Evolutionary conservation across 2,113 vertebrate species (phyloP), one percentile per base, ranked within the genome.

Genomic region (Chunga burmeisteri): DNA sequence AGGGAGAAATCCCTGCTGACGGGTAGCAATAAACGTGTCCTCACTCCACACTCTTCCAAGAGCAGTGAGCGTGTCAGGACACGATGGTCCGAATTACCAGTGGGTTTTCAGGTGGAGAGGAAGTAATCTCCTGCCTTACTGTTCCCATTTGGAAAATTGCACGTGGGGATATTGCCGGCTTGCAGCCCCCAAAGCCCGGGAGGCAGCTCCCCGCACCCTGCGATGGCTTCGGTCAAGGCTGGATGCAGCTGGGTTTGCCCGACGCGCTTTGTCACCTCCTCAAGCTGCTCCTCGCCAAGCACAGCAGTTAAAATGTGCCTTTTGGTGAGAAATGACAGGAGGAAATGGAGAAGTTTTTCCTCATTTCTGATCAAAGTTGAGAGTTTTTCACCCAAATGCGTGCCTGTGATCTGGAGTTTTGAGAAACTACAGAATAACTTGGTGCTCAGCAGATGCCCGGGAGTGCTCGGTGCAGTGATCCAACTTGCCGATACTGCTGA

Each of bases 21-120:
- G 29, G 21, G 34, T 20, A 12, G 46, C 3, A 9, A 16, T 38
- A 62, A 44, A 6, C 0, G 0, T 2, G 4, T 44, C n/a, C 42
- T 53, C 29, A 5, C 27, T 30, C 22, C 52, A 16, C 18, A 0
- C 32, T 61, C 22, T 55, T 23, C 70, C 42, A 42, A 27, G 77
- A 50, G 58, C 14, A 19, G 52, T 1, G 3, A 8, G 11, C 0
- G 1, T 47, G 73, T 49, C 26, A 2, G 47, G 62, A 30, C 16
- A 11, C 0, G 0, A 53, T 49, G 42, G 38, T 49, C 30, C 58
- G 11, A 52, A 50, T 36, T 52, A 25, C 44, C 2, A 6, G 23
- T 0, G 6, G 49, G 32, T 8, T 70, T 91, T 68, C 5, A 11
- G 18, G 26, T 74, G 61, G 46, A 20, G 26, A 32, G 36, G 70